Conservation (phyloP, 2,113 vertebrate genomes). For the Oncorhynchus mykiss region DNA sequence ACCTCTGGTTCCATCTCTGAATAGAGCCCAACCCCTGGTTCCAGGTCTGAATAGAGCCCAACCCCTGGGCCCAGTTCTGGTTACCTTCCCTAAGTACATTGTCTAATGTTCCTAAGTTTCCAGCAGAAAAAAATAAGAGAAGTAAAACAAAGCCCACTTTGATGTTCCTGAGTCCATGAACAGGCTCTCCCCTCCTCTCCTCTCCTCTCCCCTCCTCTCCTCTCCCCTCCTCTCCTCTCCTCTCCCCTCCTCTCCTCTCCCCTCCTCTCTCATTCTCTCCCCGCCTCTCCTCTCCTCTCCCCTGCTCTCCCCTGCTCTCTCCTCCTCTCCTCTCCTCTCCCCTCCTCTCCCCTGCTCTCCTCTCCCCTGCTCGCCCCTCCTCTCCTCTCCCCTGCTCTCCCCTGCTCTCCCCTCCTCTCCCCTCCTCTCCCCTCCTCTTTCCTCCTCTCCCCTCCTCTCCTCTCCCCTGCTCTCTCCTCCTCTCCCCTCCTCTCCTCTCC, state of each 20-base stretch:
- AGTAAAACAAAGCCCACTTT: conserved; percentile 41
- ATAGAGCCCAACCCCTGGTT: neutral
- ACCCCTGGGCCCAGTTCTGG: neutral
- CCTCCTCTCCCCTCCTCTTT: no score
- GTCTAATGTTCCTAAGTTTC: conserved; percentile 28
- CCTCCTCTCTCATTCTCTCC: no score
- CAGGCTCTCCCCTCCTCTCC: neutral
- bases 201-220: neutral
- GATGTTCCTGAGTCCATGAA: conserved; percentile 19
- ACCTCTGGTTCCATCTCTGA: neutral
- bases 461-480: no score
- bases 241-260: no score
- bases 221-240: neutral
- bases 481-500: no score
- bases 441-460: no score
- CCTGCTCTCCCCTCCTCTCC: no score
- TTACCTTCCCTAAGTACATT: conserved; percentile 30
- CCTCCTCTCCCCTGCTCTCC: no score
- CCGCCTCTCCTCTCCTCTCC: no score
- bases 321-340: neutral
- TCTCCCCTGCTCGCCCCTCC: no score
- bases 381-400: no score
- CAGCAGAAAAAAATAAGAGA: conserved; percentile 26
- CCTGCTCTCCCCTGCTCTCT: neutral
- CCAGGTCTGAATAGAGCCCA: neutral